Evolutionary conservation across 2,113 vertebrate species (phyloP).

Genomic region (Trichomycterus rosablanca): DNA sequence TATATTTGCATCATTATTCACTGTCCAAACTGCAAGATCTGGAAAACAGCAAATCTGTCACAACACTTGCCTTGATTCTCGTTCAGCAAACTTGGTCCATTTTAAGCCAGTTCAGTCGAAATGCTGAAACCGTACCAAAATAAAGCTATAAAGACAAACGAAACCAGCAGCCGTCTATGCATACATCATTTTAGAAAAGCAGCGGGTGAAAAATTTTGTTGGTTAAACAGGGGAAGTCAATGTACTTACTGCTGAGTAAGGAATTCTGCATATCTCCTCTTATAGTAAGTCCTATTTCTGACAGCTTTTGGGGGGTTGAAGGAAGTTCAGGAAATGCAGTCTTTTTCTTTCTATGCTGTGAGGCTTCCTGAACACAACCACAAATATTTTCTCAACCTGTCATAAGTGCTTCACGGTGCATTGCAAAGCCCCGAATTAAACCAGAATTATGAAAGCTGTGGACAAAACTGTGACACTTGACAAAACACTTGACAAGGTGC

Average conservation of each 20-base stretch:
- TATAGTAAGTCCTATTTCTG: slow-evolving; percentile 37
- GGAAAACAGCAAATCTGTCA: neutral
- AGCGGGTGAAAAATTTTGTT: slow-evolving; percentile 13
- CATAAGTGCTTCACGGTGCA: slow-evolving; percentile 17
- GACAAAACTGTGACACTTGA: slow-evolving; percentile 5
- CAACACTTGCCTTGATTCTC: slow-evolving; percentile 11
- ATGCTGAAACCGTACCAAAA: neutral
- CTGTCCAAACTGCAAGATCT: too few relatives aligned
- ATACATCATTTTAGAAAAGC: slow-evolving; percentile 13
- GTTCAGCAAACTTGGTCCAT: slow-evolving; percentile 4
- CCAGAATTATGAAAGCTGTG: slow-evolving; percentile 22
- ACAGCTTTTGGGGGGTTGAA: slow-evolving; percentile 38
- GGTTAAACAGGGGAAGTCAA: slow-evolving; percentile 36
- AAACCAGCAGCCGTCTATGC: neutral
- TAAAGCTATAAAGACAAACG: slow-evolving; percentile 1
- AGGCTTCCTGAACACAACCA: slow-evolving; percentile 47
- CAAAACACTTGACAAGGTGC: too few relatives aligned
- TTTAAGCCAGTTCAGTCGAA: slow-evolving; percentile 5
- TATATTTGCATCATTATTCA: too few relatives aligned
- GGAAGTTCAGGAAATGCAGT: slow-evolving; percentile 51
- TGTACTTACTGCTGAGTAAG: slow-evolving; percentile 42
- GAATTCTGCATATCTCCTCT: slow-evolving; percentile 30
- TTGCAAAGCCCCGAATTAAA: slow-evolving; percentile 16
- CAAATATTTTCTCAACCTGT: slow-evolving; percentile 47
- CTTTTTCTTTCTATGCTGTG: slow-evolving; percentile 42